Base-by-base conservation (phyloP, 2,797 vertebrate genomes). In the Centroberyx gerrardi region DNA sequence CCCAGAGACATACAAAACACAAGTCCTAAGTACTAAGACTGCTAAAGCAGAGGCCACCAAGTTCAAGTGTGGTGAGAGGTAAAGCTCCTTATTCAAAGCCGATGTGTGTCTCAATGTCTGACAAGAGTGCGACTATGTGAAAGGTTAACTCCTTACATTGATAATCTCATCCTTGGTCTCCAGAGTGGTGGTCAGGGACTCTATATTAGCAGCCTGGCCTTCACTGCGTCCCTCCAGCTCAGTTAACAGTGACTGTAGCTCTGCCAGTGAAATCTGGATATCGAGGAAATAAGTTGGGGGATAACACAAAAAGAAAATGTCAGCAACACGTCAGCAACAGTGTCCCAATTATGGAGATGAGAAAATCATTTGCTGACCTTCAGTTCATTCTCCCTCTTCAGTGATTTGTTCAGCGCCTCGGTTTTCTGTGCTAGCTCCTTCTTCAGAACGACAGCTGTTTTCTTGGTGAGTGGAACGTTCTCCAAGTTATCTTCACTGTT, bases 131-230 rank as follows among this genome's bases (percentile, higher is more conserved):
- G 44, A 72, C 6, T 66, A 2, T 67, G 27, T 79, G 54, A 66
- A 46, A 9, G 28, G 3, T 36, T 17, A 28, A 61, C 51, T 60
- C 48, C 91, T 92, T 88, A 96, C 95, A 62, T 29, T 54, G 78
- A 96, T 96, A 55, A 95, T 95, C 77, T 95, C 93, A 76, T 96
- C 95, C 66, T 96, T 96, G 68, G 93, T 94, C 62, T 90, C 89
- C 60, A 96, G 81, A 5, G 92, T 95, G 66, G 92, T 74, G 42
- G 90, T 92, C 28, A 96, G 92, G 18, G 93, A 93, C 56, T 95
- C 93, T 2, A 93, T 87, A 72, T 92, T 94, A 58, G 89, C 92
- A 10, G 82, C 76, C 46, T 94, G 94, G 38, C 93, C 91, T 80
- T 94, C 89, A 52, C 53, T 85, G 36, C 70, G 91, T n/a, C 79